phyloP scores from a whole-genome alignment of 2,888 invertebrate genomes.

The Metellina segmentata region DNA sequence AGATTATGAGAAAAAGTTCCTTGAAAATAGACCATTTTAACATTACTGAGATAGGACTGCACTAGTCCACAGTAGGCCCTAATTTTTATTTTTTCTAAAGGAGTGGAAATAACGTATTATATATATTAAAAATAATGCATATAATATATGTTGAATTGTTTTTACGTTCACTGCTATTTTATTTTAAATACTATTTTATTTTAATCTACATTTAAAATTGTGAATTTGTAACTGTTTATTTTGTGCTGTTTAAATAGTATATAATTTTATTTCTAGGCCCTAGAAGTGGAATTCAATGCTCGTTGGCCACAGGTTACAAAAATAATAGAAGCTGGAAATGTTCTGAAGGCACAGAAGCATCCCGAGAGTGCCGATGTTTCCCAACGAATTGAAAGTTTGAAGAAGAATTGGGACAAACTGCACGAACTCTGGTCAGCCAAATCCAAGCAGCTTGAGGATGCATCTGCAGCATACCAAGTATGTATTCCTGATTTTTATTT shows the following conservation, averaged over 20 bases:
- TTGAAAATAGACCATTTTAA: no score
- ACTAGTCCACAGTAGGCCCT: no score
- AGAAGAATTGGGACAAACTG: slow-evolving; percentile 94
- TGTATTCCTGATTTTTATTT: neutral
- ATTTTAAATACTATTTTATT: no score
- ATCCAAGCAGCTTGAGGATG: slow-evolving; percentile 90
- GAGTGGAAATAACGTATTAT: no score
- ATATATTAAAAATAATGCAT: no score
- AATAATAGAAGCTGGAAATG: slow-evolving; percentile 87
- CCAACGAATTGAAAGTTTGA: slow-evolving; percentile 88
- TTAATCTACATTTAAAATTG: no score
- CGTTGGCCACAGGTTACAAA: slow-evolving; percentile 87
- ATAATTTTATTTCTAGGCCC: slow-evolving; percentile 80
- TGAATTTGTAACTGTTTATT: neutral
- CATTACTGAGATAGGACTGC: no score
- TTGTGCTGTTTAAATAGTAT: no score
- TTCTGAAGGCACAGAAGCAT: slow-evolving; percentile 90
- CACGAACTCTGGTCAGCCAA: slow-evolving; percentile 89
- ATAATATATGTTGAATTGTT: no score
- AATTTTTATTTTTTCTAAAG: no score
- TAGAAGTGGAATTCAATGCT: slow-evolving; percentile 92
- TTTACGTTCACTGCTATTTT: no score
- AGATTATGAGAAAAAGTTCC: no score
- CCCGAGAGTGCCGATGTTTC: slow-evolving; percentile 91
- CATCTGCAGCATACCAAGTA: slow-evolving; percentile 94